A percentile compares a stretch with the other conserved stretches of the same genome.
phyloP scores from a whole-genome alignment of 2,888 invertebrate species.

The Standfussiana lucernea region DNA sequence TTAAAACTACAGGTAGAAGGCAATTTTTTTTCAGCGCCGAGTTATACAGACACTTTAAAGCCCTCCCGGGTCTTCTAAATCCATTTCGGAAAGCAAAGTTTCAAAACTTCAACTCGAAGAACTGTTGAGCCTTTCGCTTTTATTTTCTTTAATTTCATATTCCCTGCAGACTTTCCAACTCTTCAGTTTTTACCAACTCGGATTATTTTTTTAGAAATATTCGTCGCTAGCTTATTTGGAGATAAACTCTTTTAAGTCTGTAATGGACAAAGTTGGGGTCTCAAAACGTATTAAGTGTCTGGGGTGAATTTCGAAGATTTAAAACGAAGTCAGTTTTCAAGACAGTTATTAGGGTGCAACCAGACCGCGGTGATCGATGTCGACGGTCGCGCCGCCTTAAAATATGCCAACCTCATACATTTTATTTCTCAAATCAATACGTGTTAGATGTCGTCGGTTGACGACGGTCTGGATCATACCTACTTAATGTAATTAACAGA shows the following conservation, averaged over 20 bases:
- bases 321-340: not conserved
- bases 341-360: not conserved
- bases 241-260: slow-evolving; percentile 47
- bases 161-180: slow-evolving; percentile 59
- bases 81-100: slow-evolving; percentile 68
- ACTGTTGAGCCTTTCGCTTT: slow-evolving; percentile 65
- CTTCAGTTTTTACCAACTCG: slow-evolving; percentile 51
- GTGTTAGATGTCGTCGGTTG: not conserved
- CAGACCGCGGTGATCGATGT: not conserved
- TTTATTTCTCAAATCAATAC: not conserved
- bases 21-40: slow-evolving; percentile 44
- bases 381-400: not conserved
- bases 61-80: slow-evolving; percentile 62
- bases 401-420: not conserved
- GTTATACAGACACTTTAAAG: slow-evolving; percentile 61
- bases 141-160: slow-evolving; percentile 70
- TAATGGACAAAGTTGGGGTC: slow-evolving; percentile 51
- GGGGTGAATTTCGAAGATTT: slow-evolving; percentile 24
- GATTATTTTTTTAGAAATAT: slow-evolving; percentile 32
- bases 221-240: slow-evolving; percentile 49
- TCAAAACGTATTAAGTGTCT: slow-evolving; percentile 34
- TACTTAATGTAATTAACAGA: not conserved
- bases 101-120: slow-evolving; percentile 62
- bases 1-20: slow-evolving; percentile 32
- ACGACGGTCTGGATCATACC: not conserved